phyloP scores from a whole-genome alignment of 1,140 invertebrate species.

The Aplysia californica region DNA sequence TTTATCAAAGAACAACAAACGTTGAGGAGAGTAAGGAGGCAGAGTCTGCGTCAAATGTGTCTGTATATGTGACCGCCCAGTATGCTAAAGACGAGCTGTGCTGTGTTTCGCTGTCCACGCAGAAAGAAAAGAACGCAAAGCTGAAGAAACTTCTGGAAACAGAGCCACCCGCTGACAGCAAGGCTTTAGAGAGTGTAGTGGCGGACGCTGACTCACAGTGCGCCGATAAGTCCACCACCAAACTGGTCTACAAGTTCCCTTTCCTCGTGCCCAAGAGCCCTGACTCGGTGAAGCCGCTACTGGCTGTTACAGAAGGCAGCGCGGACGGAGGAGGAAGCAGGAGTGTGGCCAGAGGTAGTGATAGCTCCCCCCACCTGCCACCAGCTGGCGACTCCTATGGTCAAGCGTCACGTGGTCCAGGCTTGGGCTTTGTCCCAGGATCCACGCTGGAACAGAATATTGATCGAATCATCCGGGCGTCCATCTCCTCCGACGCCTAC shows the following conservation, averaged over 20 bases:
- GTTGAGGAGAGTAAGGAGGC: too few relatives aligned
- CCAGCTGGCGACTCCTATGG: too few relatives aligned
- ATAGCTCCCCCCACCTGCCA: background rate
- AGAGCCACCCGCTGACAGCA: background rate
- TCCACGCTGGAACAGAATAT: conserved; percentile 1
- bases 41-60: background rate
- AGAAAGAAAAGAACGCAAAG: conserved; percentile 4
- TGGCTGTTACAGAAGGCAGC: too few relatives aligned
- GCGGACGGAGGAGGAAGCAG: too few relatives aligned
- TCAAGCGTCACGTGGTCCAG: too few relatives aligned
- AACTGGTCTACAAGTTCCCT: too few relatives aligned
- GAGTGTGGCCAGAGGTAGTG: too few relatives aligned
- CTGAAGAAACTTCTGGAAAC: background rate
- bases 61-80: background rate
- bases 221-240: too few relatives aligned
- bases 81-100: background rate
- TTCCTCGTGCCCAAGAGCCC: too few relatives aligned
- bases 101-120: background rate
- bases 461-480: background rate
- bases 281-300: too few relatives aligned
- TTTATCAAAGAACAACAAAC: background rate
- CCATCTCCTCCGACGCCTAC: background rate
- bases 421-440: background rate
- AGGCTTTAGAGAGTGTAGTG: too few relatives aligned
- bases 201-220: too few relatives aligned